Conservation (phyloP, 2,797 vertebrate species). For the Periparus ater region DNA sequence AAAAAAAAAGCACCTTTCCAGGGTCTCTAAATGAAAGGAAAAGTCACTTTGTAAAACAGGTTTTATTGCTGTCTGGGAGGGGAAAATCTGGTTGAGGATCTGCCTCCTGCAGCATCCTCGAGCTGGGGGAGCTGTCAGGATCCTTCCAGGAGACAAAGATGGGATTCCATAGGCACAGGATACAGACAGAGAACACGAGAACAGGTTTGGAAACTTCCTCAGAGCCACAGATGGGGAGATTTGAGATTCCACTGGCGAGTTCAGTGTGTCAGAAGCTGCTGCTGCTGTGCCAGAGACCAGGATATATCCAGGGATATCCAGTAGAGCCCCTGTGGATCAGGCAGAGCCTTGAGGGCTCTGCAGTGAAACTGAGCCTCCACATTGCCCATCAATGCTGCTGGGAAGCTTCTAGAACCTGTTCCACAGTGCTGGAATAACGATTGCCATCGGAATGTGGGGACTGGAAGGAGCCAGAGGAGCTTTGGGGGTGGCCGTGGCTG, state of each 20-base stretch:
- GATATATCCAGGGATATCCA: neutral
- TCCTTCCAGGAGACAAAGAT: neutral
- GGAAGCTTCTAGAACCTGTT: neutral
- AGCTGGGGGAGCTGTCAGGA: neutral
- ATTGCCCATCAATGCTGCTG: neutral
- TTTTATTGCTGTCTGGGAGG: neutral
- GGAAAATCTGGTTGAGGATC: neutral
- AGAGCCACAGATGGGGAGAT: fast-evolving
- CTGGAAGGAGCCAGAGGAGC: neutral
- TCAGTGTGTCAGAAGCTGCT: fast-evolving
- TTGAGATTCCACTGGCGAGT: fast-evolving
- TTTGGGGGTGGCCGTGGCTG: fast-evolving
- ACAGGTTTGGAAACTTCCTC: neutral
- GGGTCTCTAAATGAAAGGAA: neutral
- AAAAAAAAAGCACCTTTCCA: neutral
- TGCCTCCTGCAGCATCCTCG: neutral
- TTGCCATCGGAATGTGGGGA: neutral
- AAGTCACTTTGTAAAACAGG: neutral
- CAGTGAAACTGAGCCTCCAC: neutral
- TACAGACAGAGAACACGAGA: fast-evolving
- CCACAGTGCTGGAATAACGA: fast-evolving
- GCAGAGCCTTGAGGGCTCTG: neutral
- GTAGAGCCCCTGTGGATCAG: fast-evolving
- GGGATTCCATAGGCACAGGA: neutral
- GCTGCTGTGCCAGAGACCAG: neutral